phyloP scores from a whole-genome alignment of 2,888 invertebrate genomes.

The Phalera bucephala region DNA sequence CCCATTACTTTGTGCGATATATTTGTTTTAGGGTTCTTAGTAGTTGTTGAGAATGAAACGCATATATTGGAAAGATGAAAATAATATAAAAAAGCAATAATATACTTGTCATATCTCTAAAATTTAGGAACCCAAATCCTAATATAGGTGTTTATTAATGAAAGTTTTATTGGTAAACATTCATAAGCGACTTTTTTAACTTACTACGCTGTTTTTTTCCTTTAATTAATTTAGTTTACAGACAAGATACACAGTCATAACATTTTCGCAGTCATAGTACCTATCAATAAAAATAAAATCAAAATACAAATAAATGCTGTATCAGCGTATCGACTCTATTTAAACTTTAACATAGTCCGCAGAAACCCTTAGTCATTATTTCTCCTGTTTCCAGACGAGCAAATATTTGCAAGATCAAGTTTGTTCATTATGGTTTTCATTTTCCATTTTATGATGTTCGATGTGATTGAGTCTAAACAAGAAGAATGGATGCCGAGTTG shows the following conservation, averaged over 20 bases:
- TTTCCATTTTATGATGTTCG: constrained; percentile 61
- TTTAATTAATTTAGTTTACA: not conserved
- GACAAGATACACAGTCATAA: not conserved
- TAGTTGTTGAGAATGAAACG: too few relatives aligned
- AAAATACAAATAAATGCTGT: constrained; percentile 27
- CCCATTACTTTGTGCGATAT: too few relatives aligned
- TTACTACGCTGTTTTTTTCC: too few relatives aligned
- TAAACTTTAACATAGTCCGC: constrained; percentile 37
- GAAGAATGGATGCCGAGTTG: constrained; percentile 52
- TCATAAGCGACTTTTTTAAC: too few relatives aligned
- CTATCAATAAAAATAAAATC: constrained; percentile 13
- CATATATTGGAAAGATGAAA: too few relatives aligned
- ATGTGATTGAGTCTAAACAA: constrained; percentile 75
- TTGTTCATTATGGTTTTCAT: constrained; percentile 72
- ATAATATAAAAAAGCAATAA: too few relatives aligned
- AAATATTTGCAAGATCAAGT: constrained; percentile 71
- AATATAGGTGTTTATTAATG: too few relatives aligned
- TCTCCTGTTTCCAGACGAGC: constrained; percentile 49
- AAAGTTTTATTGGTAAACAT: too few relatives aligned
- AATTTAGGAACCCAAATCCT: too few relatives aligned
- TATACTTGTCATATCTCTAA: too few relatives aligned
- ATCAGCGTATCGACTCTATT: constrained; percentile 30
- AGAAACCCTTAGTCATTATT: constrained; percentile 48
- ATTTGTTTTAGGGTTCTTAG: too few relatives aligned
- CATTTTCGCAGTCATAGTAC: too few relatives aligned